Base-by-base conservation (phyloP, 2,888 invertebrate genomes). In the Microctonus hyperodae region DNA sequence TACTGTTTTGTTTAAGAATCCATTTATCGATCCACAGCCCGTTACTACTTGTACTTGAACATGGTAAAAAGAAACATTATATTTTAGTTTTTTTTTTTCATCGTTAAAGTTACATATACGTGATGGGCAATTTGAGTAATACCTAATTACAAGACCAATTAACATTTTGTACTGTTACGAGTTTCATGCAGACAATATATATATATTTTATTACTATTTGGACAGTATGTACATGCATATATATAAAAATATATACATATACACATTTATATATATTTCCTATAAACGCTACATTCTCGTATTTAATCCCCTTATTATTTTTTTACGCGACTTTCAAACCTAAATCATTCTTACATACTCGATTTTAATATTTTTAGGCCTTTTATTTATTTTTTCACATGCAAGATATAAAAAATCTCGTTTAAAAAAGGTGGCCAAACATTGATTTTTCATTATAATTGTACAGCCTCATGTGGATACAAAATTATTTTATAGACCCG, bases 1-100 rank as follows among this genome's bases (percentile, higher is more conserved):
- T 67, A 66, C 23, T 67, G 40, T 31, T 68, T 40, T 55, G 76
- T 77, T 78, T 78, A 80, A 81, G 80, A 81, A 81, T 80, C 81
- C 81, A 80, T 76, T 60, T 44, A 67, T 68, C 65, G 35, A 67
- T 71, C 69, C 71, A 73, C 73, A 69, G 58, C 61, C 63, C 60
- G 44, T 33, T 64, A 48, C 51, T 51, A 50, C 22, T 61, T 35
- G 44, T 58, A 58, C 58, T 58, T 35, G 25, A n/a, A 25, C 37
- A 40, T 58, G 10, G 7, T 5, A 40, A 51, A 23, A 23, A 23
- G n/a, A 44, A n/a, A n/a, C 7, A 16, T 20, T 16, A 2, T 7
- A 44, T 44, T 44, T 28, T 28, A 28, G 28, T 28, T 28, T 28
- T 28, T 28, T 28, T 44, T 35, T 44, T 44, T 6, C 20, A 44